These are phyloP conservation scores for Lycocorax pyrrhopterus DNA, from an alignment of 2,113 vertebrate genomes.

Conservation along the genomic window DNA sequence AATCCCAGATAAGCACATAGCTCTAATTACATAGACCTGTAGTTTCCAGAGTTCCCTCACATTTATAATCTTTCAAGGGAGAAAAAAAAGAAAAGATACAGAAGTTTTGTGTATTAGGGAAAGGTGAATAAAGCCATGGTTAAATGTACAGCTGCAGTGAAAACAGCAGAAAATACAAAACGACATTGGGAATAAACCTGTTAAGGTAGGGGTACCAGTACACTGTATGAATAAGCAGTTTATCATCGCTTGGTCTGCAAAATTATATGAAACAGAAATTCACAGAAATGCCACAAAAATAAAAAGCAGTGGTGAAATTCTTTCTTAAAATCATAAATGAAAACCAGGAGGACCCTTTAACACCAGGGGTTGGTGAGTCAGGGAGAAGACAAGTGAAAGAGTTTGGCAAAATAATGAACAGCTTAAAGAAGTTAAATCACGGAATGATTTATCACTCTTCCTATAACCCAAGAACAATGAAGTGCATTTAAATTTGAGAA, in stretches of 20 bases:
- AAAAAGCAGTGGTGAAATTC: neutral
- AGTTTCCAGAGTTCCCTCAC: neutral
- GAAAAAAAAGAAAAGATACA: neutral
- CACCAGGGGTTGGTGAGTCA: neutral
- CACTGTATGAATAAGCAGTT: neutral
- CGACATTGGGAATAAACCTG: neutral
- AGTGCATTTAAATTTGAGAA: conserved; percentile 3
- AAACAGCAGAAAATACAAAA: neutral
- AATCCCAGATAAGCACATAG: neutral
- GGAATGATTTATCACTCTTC: conserved; percentile 1
- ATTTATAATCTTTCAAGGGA: neutral
- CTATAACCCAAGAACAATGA: neutral
- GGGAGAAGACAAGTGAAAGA: neutral
- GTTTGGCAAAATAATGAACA: neutral
- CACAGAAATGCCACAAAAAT: neutral
- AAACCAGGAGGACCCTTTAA: neutral
- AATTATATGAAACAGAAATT: neutral
- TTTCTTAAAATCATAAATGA: neutral
- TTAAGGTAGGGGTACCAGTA: neutral
- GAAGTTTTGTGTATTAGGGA: neutral
- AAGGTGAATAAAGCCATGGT: neutral
- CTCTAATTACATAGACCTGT: neutral
- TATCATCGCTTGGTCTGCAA: neutral
- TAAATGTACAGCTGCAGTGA: neutral
- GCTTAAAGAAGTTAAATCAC: neutral